Percentiles rank a stretch among this genome's conserved stretches.
These are phyloP conservation scores for Ostrea denselamellosa DNA, from an alignment of 1,140 invertebrate species.

Conservation along the genomic window DNA sequence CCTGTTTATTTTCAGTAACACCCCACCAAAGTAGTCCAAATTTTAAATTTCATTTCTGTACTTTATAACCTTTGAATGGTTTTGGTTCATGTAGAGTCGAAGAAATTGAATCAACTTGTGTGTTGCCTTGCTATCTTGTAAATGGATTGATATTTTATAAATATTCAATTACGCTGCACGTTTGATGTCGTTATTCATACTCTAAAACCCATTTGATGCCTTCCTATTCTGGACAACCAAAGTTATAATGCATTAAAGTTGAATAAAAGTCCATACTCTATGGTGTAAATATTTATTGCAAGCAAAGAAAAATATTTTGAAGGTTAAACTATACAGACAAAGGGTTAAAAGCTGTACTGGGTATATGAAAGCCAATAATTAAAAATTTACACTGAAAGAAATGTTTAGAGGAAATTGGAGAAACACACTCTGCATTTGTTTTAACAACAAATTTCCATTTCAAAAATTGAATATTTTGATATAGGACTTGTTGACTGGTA, in stretches of 20 bases:
- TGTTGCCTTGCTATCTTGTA: constrained; percentile 23
- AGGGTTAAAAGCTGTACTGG: neutral
- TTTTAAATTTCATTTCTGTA: constrained; percentile 22
- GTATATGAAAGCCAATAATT: neutral
- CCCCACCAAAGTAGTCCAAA: neutral
- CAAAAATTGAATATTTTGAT: constrained; percentile 29
- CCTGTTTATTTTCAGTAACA: constrained; percentile 22
- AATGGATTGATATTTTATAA: constrained; percentile 18
- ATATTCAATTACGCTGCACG: constrained; percentile 5
- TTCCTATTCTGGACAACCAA: neutral
- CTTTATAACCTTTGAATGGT: neutral
- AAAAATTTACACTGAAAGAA: neutral
- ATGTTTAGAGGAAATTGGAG: neutral
- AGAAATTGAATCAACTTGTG: constrained; percentile 23
- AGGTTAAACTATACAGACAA: neutral
- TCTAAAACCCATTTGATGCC: neutral
- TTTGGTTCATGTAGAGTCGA: neutral
- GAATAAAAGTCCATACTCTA: neutral
- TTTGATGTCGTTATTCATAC: neutral
- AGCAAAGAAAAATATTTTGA: constrained; percentile 2
- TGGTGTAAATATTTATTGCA: constrained; percentile 7
- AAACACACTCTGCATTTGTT: neutral
- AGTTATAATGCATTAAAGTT: constrained; percentile 2
- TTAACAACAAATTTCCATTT: constrained; percentile 38
- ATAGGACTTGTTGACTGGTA: constrained; percentile 27